Evolutionary conservation across 1,140 invertebrate genomes (phyloP), one percentile per base, ranked within the genome.

Genomic region (Lithobius niger): DNA sequence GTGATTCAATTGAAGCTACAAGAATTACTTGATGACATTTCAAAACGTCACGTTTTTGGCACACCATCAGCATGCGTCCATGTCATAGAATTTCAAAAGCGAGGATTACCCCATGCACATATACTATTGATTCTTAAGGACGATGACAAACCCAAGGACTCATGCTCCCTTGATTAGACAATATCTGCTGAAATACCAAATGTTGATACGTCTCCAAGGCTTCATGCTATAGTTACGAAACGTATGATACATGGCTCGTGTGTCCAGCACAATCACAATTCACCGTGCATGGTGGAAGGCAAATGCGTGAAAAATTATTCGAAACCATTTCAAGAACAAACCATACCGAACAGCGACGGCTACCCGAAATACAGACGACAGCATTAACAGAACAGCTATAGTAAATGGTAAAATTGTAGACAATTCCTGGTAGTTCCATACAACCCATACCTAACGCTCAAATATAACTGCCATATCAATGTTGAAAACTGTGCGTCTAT

Each of bases 191-290:
- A 66, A 52, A 62, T 68, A 25, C 61, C 68, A 1, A 59, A 70
- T 58, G 49, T 40, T 4, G 18, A 19, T 40, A 54, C 16, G n/a
- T 50, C 64, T 22, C 51, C 56, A 21, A 16, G 24, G 22, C 27
- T 62, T 18, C 52, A 55, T 50, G 45, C 52, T 27, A 49, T 57
- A 27, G 57, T 68, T 18, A 61, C 49, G 0, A 52, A 43, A 21
- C 68, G 70, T 54, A 76, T 76, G 75, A 73, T 76, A 56, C 74
- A 78, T 69, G 74, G 75, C 25, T 75, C 74, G 47, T 78, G 74
- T 65, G 75, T 71, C 26, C 3, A 28, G 28, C 43, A 69, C 0
- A 77, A 77, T 60, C 59, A 3, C 19, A 62, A 62, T 54, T 73
- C 71, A 53, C 71, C 71, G 3, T 76, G 76, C 62, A 75, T 76